phyloP scores from a whole-genome alignment of 2,113 vertebrate genomes.

The Taurulus bubalis region DNA sequence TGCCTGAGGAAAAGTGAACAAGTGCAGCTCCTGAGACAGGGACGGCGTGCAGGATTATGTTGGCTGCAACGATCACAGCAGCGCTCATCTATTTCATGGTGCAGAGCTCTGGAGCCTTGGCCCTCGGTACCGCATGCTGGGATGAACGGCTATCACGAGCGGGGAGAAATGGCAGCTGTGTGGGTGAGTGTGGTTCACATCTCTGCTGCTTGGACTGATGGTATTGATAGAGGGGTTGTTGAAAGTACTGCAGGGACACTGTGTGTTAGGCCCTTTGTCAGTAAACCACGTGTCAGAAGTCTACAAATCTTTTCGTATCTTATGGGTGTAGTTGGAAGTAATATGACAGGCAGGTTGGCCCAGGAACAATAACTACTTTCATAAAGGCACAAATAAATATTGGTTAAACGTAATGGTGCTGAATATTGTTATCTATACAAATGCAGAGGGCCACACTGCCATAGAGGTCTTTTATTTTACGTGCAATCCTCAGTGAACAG shows the following conservation, averaged over 20 bases:
- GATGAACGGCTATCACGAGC: slow-evolving; percentile 58
- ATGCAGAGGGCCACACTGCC: background rate
- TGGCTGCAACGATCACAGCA: slow-evolving; percentile 77
- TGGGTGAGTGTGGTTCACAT: slow-evolving; percentile 84
- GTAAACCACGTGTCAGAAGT: background rate
- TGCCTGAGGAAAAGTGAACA: slow-evolving; percentile 74
- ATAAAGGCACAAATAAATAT: background rate
- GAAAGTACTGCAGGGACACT: background rate
- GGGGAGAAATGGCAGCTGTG: slow-evolving; percentile 78
- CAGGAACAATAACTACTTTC: background rate
- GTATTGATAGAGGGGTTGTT: background rate
- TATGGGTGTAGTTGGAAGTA: background rate
- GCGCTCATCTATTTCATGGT: slow-evolving; percentile 78
- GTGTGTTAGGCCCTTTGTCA: background rate
- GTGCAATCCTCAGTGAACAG: background rate
- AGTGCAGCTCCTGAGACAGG: slow-evolving; percentile 47
- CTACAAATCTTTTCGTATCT: background rate
- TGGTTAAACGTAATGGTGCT: background rate
- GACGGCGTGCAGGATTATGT: slow-evolving; percentile 82
- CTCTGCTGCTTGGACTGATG: background rate
- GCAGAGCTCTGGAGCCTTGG: slow-evolving; percentile 55
- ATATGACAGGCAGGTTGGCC: background rate
- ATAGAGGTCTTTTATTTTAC: background rate
- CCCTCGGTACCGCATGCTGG: slow-evolving; percentile 73
- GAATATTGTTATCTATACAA: background rate